Percentiles rank a stretch among this genome's conserved stretches.
phyloP scores from a whole-genome alignment of 2,797 vertebrate species.

The Chloroceryle amazona region DNA sequence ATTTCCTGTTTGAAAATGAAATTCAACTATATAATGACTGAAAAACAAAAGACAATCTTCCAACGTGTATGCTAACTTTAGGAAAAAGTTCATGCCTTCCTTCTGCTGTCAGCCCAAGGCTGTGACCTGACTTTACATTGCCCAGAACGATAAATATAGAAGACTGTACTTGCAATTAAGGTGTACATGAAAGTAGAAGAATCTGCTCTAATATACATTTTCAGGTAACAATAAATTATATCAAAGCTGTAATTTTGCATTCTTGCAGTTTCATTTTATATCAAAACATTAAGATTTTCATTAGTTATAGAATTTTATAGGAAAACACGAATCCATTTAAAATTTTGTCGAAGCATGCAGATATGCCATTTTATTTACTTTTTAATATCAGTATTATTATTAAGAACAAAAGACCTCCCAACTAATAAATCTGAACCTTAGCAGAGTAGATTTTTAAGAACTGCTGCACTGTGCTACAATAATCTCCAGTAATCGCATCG shows the following conservation, averaged over 20 bases:
- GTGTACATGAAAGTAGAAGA: not conserved
- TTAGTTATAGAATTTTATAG: not conserved
- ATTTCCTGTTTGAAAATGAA: not conserved
- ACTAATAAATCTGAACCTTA: not conserved
- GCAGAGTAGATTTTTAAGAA: not conserved
- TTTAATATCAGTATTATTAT: not conserved
- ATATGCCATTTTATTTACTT: not conserved
- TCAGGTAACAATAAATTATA: not conserved
- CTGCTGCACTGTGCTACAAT: not conserved
- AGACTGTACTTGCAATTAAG: not conserved
- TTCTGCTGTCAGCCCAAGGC: not conserved
- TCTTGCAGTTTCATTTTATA: not conserved
- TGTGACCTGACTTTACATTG: not conserved
- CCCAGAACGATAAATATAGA: not conserved
- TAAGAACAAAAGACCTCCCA: not conserved
- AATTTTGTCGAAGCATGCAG: not conserved
- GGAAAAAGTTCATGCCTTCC: not conserved
- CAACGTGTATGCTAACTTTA: not conserved
- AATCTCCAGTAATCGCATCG: not conserved
- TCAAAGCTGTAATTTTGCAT: not conserved
- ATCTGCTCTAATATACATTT: not conserved
- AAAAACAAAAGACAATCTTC: not conserved
- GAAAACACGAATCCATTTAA: not conserved
- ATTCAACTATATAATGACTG: not conserved
- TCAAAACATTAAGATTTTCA: not conserved